These are phyloP conservation scores for Macaca fascicularis DNA, from an alignment of 2,113 vertebrate species.

Conservation along the genomic window DNA sequence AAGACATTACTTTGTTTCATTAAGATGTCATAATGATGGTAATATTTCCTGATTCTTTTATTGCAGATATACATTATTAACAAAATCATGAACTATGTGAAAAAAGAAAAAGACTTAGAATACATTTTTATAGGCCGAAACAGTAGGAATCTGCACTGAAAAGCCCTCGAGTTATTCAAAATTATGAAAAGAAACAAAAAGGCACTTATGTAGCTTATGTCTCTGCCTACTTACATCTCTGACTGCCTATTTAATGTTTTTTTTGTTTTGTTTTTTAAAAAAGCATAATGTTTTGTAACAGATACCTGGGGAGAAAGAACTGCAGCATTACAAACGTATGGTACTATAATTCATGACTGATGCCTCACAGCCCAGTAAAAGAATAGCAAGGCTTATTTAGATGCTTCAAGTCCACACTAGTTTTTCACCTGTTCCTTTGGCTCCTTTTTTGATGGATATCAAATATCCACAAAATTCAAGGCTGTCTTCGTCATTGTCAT, in stretches of 20 bases:
- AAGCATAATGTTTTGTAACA: background rate
- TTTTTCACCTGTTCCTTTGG: background rate
- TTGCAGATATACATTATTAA: background rate
- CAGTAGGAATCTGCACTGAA: constrained; percentile 1
- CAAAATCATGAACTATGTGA: background rate
- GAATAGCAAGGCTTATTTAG: background rate
- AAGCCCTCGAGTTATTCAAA: constrained; percentile 23
- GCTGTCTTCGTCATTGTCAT: background rate
- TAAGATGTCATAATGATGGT: background rate
- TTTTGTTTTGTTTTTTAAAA: background rate
- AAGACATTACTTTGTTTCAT: background rate
- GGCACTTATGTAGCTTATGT: background rate
- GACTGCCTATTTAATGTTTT: background rate
- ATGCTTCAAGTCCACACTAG: background rate
- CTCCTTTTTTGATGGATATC: background rate
- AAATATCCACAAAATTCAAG: background rate
- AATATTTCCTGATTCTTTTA: constrained; percentile 39
- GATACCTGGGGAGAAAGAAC: background rate
- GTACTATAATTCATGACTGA: background rate
- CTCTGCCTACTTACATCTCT: background rate
- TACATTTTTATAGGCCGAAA: background rate
- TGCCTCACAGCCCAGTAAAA: background rate
- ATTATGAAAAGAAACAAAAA: background rate
- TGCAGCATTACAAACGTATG: background rate
- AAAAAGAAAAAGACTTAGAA: background rate